Conservation (phyloP, 2,888 invertebrate species). For the Pyrgus malvae region DNA sequence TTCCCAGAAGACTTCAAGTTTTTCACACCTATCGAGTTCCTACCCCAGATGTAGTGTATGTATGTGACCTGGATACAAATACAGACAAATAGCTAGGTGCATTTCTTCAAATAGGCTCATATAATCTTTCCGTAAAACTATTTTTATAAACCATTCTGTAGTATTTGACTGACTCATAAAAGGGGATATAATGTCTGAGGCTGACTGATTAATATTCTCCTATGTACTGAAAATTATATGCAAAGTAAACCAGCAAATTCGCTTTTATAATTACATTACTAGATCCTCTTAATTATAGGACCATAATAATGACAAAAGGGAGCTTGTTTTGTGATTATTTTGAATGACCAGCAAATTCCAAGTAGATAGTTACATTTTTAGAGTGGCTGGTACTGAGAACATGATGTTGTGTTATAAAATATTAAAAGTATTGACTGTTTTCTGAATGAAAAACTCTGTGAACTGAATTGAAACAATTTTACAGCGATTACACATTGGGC, state of each 20-base stretch:
- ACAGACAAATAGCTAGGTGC: background rate
- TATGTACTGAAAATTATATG: no score
- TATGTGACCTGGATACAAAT: background rate
- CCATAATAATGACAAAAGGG: no score
- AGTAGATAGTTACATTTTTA: background rate
- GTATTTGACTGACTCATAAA: no score
- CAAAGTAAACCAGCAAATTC: no score
- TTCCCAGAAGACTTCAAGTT: conserved; percentile 99
- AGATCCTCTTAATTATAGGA: no score
- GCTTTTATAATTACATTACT: no score
- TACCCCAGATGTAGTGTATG: conserved; percentile 88
- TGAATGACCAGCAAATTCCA: background rate
- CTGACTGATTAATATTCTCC: no score
- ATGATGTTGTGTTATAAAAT: background rate
- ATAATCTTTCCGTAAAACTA: background rate
- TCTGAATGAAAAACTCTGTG: background rate
- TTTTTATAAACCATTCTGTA: no score
- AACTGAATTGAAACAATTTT: background rate
- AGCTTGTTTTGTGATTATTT: background rate
- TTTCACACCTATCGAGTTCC: conserved; percentile 94
- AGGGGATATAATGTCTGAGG: no score
- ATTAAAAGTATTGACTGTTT: background rate
- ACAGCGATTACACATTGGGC: no score
- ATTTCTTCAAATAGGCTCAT: background rate
- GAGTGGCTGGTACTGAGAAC: background rate